Conservation (phyloP, 2,888 invertebrate species). For the Drosophila meridionalis region DNA sequence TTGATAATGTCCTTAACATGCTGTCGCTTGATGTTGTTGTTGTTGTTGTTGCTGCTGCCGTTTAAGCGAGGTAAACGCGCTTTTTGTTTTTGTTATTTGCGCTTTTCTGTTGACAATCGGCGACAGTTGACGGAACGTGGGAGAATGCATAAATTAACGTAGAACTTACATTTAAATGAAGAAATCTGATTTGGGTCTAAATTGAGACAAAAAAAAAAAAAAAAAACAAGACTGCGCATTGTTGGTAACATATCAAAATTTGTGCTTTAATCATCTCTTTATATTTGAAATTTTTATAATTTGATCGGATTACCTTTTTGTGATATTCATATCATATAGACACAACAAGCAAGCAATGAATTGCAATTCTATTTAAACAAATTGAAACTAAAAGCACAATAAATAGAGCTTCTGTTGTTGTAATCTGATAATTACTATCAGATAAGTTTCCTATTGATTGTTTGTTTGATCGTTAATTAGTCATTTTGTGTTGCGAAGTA, state of each 20-base stretch:
- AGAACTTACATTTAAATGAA: slow-evolving; percentile 4
- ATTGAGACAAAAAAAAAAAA: background rate
- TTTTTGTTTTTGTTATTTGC: slow-evolving; percentile 42
- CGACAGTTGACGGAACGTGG: slow-evolving; percentile 55
- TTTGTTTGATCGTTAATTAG: background rate
- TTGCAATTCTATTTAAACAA: background rate
- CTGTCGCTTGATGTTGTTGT: slow-evolving; percentile 25
- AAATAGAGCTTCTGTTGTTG: background rate
- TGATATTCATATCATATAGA: background rate
- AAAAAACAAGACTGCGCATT: too few species aligned
- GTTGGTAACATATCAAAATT: background rate
- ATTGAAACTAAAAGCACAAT: background rate
- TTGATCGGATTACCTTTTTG: background rate
- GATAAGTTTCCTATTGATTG: background rate
- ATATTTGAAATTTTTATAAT: background rate
- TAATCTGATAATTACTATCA: background rate
- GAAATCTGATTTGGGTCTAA: background rate
- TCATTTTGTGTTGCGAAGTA: too few species aligned
- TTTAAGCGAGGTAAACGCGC: slow-evolving; percentile 45
- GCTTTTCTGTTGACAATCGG: slow-evolving; percentile 49
- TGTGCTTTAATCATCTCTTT: background rate
- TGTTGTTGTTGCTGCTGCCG: slow-evolving; percentile 21
- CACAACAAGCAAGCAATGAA: background rate
- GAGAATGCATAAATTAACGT: slow-evolving; percentile 49
- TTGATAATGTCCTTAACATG: slow-evolving; percentile 82